Evolutionary conservation across 92 coral and sea anemone species (phyloP).

Genomic region (Galaxea fascicularis): DNA sequence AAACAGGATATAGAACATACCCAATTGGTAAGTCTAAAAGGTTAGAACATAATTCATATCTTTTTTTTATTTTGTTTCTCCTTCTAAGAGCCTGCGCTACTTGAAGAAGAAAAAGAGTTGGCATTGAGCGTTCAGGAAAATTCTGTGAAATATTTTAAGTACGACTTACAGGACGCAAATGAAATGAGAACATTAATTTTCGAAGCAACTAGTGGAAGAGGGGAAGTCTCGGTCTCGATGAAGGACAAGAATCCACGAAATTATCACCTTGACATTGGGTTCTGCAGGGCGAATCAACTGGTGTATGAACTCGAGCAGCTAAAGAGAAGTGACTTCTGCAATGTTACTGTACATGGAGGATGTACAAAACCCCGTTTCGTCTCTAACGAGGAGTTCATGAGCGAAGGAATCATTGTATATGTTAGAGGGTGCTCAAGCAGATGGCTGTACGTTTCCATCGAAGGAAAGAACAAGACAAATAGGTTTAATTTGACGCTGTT

Average conservation of each 20-base stretch:
- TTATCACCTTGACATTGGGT: conserved; percentile 30
- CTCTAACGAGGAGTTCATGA: background rate
- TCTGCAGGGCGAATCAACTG: conserved; percentile 17
- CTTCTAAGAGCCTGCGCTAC: conserved; percentile 70
- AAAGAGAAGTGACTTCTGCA: conserved; percentile 39
- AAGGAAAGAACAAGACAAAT: conserved; percentile 57
- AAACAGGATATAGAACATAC: too few relatives aligned
- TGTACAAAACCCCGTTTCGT: conserved; percentile 11
- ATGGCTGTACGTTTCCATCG: conserved; percentile 64
- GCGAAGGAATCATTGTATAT: conserved; percentile 27
- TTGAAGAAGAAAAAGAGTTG: conserved; percentile 42
- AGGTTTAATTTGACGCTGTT: conserved; percentile 67
- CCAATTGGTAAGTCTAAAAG: too few relatives aligned
- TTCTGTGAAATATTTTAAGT: conserved; percentile 64
- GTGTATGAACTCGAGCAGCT: conserved; percentile 26
- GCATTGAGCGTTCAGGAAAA: conserved; percentile 24
- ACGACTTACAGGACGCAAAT: conserved; percentile 23
- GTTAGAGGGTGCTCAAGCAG: conserved; percentile 49
- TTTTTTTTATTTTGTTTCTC: background rate
- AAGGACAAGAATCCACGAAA: conserved; percentile 63
- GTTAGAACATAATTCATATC: too few relatives aligned
- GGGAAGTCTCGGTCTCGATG: conserved; percentile 47
- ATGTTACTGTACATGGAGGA: conserved; percentile 38
- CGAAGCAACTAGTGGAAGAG: conserved; percentile 36
- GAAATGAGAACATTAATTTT: conserved; percentile 40